A percentile compares a stretch with the other conserved stretches of the same genome.
Conservation (phyloP, 2,113 vertebrate genomes). For the Catharus minimus region DNA sequence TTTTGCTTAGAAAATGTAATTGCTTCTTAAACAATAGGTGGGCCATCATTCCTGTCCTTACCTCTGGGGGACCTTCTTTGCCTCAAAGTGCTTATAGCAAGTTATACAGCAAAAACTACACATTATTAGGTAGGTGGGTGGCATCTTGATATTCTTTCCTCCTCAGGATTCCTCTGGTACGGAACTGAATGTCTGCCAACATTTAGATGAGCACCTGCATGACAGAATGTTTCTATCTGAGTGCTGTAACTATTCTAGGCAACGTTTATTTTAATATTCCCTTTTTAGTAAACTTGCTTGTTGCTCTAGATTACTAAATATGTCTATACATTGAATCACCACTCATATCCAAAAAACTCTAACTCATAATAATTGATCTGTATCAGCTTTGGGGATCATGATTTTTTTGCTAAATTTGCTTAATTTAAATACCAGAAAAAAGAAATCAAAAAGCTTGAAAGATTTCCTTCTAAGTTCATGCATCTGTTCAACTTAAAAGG, state of each 20-base stretch:
- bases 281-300: neutral
- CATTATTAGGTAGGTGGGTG: neutral
- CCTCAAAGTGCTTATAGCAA: neutral
- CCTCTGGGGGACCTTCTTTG: neutral
- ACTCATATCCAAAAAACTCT: neutral
- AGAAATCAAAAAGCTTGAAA: neutral
- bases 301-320: neutral
- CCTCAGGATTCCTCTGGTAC: neutral
- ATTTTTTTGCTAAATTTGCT: neutral
- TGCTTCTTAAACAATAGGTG: neutral
- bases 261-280: neutral
- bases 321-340: neutral
- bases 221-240: neutral
- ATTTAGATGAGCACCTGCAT: constrained; percentile 18
- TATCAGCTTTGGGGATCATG: neutral
- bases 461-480: neutral
- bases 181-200: constrained; percentile 1
- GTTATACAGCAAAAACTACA: neutral
- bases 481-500: neutral
- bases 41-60: neutral
- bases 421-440: neutral
- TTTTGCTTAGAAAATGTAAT: neutral
- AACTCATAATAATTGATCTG: neutral
- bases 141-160: neutral
- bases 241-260: neutral